Evolutionary conservation across 2,888 invertebrate species (phyloP).

Genomic region (Pheosia tremula): DNA sequence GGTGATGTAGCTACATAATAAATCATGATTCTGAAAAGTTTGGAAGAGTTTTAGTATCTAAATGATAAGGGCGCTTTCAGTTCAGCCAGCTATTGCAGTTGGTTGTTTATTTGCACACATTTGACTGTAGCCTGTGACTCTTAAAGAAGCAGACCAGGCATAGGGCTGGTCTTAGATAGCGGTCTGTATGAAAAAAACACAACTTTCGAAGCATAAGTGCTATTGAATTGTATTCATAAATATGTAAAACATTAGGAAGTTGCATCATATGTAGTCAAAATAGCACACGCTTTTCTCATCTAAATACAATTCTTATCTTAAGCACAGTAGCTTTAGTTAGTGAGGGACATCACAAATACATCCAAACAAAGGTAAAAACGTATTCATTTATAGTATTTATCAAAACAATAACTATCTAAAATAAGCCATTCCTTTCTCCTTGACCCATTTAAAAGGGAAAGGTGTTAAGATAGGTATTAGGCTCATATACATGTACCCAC

Average conservation of each 20-base stretch:
- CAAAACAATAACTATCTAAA: not conserved
- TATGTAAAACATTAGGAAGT: not conserved
- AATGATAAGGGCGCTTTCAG: too few relatives aligned
- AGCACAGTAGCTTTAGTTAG: not conserved
- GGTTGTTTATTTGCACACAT: too few relatives aligned
- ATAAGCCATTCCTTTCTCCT: slow-evolving; percentile 5
- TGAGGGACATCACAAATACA: not conserved
- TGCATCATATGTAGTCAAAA: not conserved
- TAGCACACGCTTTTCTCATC: not conserved
- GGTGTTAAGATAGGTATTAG: slow-evolving; percentile 1
- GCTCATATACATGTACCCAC: not conserved
- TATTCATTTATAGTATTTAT: not conserved
- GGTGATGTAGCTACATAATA: not conserved
- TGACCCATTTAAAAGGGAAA: slow-evolving; percentile 6
- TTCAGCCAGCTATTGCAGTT: too few relatives aligned
- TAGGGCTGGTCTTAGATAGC: too few relatives aligned
- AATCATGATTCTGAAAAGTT: not conserved
- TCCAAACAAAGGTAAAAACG: not conserved
- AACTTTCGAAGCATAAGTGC: not conserved
- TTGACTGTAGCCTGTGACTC: too few relatives aligned
- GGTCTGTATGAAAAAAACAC: too few relatives aligned
- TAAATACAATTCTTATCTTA: slow-evolving; percentile 4
- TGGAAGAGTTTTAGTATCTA: not conserved
- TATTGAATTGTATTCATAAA: not conserved
- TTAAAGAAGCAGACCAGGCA: too few relatives aligned